A percentile compares a stretch with the other conserved stretches of the same genome.
Evolutionary conservation across 2,113 vertebrate species (phyloP).

Genomic region (Tupaia tana): DNA sequence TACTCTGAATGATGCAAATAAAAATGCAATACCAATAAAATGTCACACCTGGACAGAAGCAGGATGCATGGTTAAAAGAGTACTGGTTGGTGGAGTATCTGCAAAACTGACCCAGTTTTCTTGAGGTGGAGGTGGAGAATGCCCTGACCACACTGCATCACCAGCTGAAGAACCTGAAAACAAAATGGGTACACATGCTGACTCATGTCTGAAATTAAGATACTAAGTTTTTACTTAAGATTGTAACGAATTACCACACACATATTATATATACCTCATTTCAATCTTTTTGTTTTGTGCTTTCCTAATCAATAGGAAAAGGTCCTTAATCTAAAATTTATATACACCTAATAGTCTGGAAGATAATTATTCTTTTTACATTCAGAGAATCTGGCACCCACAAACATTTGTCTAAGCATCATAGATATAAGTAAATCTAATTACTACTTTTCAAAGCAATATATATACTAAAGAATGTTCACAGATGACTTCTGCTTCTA

Average conservation of each 20-base stretch:
- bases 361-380: slow-evolving; percentile 18
- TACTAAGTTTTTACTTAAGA: not conserved
- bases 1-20: slow-evolving; percentile 88
- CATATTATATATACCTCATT: not conserved
- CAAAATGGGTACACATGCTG: slow-evolving; percentile 58
- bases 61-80: slow-evolving; percentile 96
- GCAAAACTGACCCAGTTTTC: slow-evolving; percentile 99
- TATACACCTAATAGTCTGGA: not conserved
- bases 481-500: not conserved
- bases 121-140: slow-evolving; percentile 96
- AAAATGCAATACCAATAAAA: slow-evolving; percentile 90
- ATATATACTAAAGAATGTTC: not conserved
- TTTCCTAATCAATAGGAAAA: slow-evolving; percentile 29
- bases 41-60: slow-evolving; percentile 98
- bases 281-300: slow-evolving; percentile 31
- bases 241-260: not conserved
- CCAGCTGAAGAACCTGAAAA: slow-evolving; percentile 88
- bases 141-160: slow-evolving; percentile 95
- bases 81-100: slow-evolving; percentile 98
- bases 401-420: not conserved
- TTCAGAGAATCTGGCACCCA: not conserved
- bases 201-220: slow-evolving; percentile 2
- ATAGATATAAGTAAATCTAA: not conserved
- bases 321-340: not conserved
- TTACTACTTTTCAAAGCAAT: slow-evolving; percentile 27